These are phyloP conservation scores for Karalla daura DNA, from an alignment of 2,797 vertebrate species.

Conservation along the genomic window DNA sequence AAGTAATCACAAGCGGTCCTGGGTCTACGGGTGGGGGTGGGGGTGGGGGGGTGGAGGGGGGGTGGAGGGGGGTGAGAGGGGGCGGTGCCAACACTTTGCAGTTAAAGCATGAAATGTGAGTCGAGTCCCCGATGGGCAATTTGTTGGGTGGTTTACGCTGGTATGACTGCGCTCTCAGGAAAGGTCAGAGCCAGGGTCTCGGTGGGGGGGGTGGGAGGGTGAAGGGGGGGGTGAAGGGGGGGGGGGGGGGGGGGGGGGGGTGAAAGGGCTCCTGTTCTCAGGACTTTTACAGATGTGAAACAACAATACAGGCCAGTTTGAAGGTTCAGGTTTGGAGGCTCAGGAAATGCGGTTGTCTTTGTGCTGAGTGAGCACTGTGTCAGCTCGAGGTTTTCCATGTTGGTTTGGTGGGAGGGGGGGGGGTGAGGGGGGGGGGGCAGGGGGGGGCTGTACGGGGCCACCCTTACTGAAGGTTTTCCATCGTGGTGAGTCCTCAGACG, in stretches of 20 bases:
- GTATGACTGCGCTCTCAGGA: conserved; percentile 11
- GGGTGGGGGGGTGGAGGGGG: too few relatives aligned
- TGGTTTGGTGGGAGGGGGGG: conserved; percentile 68
- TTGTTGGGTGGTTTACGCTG: background rate
- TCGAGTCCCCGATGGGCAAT: conserved; percentile 9
- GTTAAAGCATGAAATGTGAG: conserved; percentile 20
- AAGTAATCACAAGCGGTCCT: background rate
- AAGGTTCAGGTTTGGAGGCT: conserved; percentile 72
- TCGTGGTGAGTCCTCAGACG: conserved; percentile 75
- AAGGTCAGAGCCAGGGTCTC: conserved; percentile 26
- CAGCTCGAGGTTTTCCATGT: conserved; percentile 79
- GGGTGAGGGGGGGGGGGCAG: conserved; percentile 58
- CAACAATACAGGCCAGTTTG: conserved; percentile 64
- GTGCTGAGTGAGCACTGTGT: conserved; percentile 77
- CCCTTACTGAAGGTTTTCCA: conserved; percentile 80
- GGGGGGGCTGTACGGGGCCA: conserved; percentile 67
- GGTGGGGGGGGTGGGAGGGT: conserved; percentile 31
- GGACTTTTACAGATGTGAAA: conserved; percentile 74
- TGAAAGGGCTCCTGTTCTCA: conserved; percentile 29
- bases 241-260: conserved; percentile 31
- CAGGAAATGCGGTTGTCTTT: conserved; percentile 74
- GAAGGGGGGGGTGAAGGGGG: conserved; percentile 25
- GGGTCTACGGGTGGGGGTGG: background rate
- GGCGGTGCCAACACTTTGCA: background rate
- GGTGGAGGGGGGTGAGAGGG: too few relatives aligned